Conservation (phyloP, 2,888 invertebrate species). For the Anodontia alba region DNA sequence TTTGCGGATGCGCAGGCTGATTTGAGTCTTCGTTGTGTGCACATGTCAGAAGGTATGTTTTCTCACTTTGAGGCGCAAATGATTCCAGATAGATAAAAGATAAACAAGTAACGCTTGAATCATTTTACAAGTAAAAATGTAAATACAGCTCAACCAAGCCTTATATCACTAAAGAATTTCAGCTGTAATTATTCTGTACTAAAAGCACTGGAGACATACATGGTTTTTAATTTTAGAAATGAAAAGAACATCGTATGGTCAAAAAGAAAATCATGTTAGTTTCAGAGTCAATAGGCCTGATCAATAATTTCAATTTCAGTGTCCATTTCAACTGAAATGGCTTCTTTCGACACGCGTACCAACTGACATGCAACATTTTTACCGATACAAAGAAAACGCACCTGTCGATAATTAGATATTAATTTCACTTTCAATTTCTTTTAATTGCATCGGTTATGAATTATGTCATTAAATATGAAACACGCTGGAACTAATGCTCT, state of each 20-base stretch:
- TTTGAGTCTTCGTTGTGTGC: too few species aligned
- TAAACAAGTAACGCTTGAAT: too few species aligned
- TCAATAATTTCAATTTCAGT: constrained; percentile 12
- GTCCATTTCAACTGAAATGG: constrained; percentile 18
- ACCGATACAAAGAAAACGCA: constrained; percentile 12
- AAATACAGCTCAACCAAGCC: too few species aligned
- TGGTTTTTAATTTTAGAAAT: neutral
- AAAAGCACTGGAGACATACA: neutral
- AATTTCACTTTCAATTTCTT: constrained; percentile 19
- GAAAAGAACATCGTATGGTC: constrained; percentile 16
- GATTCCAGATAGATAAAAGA: too few species aligned
- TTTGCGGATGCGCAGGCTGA: too few species aligned
- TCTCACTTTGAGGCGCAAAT: too few species aligned
- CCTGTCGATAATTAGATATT: constrained; percentile 18
- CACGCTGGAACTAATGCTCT: constrained; percentile 49
- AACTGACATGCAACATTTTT: constrained; percentile 16
- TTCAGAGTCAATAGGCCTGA: neutral
- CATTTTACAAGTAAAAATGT: too few species aligned
- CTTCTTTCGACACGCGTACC: constrained; percentile 18
- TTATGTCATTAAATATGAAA: constrained; percentile 34
- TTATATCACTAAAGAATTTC: too few species aligned
- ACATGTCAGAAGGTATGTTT: too few species aligned
- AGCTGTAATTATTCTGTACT: neutral
- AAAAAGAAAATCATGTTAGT: constrained; percentile 11
- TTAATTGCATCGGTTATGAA: constrained; percentile 15